A percentile compares a stretch with the other conserved stretches of the same genome.
Conservation (phyloP, 2,797 vertebrate species). For the Sebastes diaconus region DNA sequence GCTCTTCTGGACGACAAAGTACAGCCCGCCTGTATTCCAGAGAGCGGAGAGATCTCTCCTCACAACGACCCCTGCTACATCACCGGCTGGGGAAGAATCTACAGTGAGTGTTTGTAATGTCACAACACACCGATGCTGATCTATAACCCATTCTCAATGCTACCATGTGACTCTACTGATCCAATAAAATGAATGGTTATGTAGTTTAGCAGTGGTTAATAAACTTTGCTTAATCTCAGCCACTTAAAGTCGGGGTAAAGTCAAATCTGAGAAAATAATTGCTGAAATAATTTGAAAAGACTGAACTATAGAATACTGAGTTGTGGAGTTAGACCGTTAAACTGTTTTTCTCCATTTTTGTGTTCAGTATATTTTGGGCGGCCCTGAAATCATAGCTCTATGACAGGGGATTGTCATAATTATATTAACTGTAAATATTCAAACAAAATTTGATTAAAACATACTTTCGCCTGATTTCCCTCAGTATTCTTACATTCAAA, state of each 20-base stretch:
- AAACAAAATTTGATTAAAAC: not conserved
- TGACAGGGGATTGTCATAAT: not conserved
- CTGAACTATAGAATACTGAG: too few relatives aligned
- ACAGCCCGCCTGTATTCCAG: constrained; percentile 9
- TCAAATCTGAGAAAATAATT: too few relatives aligned
- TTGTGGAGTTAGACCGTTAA: too few relatives aligned
- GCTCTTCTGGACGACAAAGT: constrained; percentile 15
- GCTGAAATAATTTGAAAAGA: too few relatives aligned
- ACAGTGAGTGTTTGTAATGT: constrained; percentile 57
- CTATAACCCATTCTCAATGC: not conserved
- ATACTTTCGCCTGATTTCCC: not conserved
- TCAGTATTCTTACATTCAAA: not conserved
- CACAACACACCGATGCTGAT: not conserved
- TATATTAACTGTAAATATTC: not conserved
- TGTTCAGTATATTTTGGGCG: too few relatives aligned
- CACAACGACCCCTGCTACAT: constrained; percentile 70
- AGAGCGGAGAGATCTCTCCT: constrained; percentile 40
- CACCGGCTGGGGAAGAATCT: constrained; percentile 79
- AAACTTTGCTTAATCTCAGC: not conserved
- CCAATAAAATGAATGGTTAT: not conserved
- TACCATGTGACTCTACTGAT: too few relatives aligned
- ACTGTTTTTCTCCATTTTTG: too few relatives aligned
- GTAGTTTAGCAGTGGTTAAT: not conserved
- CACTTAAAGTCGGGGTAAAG: too few relatives aligned
- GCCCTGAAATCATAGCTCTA: fast-evolving